These are phyloP conservation scores for Heliconius eleuchia DNA, from an alignment of 1,140 invertebrate species.

Conservation along the genomic window DNA sequence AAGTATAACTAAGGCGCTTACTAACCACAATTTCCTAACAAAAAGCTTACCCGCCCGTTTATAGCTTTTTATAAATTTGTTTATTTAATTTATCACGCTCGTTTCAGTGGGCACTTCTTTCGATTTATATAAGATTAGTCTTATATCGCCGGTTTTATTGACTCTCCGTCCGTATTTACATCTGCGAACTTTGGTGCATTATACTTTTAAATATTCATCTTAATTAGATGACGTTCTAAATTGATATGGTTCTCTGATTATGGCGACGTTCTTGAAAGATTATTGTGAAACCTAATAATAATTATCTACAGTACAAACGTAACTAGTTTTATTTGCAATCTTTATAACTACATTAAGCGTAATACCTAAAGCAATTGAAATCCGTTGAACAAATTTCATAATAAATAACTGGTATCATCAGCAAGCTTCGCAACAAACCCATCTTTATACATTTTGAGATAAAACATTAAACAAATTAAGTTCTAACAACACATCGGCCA, in stretches of 20 bases:
- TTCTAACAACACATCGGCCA: constrained; percentile 55
- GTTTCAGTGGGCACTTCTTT: constrained; percentile 74
- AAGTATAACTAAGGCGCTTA: neutral
- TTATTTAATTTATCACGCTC: constrained; percentile 79
- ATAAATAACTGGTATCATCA: constrained; percentile 32
- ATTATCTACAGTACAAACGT: neutral
- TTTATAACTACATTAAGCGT: constrained; percentile 15
- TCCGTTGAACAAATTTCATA: constrained; percentile 28
- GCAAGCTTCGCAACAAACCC: constrained; percentile 31
- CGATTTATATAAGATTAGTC: constrained; percentile 66
- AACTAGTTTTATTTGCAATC: neutral
- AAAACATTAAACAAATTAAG: constrained; percentile 66
- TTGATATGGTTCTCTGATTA: too few species aligned
- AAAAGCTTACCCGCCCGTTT: constrained; percentile 47
- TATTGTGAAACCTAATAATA: neutral
- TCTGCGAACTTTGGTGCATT: neutral
- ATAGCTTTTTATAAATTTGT: constrained; percentile 74
- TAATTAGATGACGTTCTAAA: neutral
- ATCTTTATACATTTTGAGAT: constrained; percentile 46
- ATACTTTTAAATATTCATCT: neutral
- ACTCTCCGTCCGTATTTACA: neutral
- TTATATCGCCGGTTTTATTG: neutral
- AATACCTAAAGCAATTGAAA: constrained; percentile 14
- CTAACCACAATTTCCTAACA: constrained; percentile 34
- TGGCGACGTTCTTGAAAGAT: neutral